phyloP scores from a whole-genome alignment of 2,797 vertebrate species.

The Poeciliopsis presidionis region DNA sequence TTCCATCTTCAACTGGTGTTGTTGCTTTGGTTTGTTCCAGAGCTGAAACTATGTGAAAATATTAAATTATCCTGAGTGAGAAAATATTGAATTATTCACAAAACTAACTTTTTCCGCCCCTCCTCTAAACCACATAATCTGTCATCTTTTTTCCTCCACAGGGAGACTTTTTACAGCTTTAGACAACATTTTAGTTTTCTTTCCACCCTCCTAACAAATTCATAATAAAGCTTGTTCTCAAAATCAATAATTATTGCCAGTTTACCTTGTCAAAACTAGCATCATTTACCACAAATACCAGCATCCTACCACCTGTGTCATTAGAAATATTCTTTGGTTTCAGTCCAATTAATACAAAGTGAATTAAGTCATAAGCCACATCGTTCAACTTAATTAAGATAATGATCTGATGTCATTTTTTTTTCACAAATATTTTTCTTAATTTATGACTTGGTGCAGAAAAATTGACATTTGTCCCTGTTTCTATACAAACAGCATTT shows the following conservation, averaged over 20 bases:
- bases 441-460: slow-evolving; percentile 16
- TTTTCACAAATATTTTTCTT: slow-evolving; percentile 22
- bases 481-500: slow-evolving; percentile 22
- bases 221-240: slow-evolving; percentile 9
- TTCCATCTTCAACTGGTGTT: background rate
- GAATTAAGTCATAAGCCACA: slow-evolving; percentile 22
- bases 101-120: background rate
- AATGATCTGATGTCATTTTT: slow-evolving; percentile 15
- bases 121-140: slow-evolving; percentile 1
- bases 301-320: slow-evolving; percentile 15
- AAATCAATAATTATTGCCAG: slow-evolving; percentile 10
- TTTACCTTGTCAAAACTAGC: slow-evolving; percentile 17
- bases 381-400: slow-evolving; percentile 25
- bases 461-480: slow-evolving; percentile 23
- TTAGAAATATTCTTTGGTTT: slow-evolving; percentile 8
- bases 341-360: slow-evolving; percentile 21
- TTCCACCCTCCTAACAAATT: slow-evolving; percentile 9
- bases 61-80: slow-evolving; percentile 28
- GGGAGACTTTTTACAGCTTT: background rate
- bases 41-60: slow-evolving; percentile 19
- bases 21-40: background rate
- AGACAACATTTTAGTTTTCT: slow-evolving; percentile 2
- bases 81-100: slow-evolving; percentile 9
- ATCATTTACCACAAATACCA: slow-evolving; percentile 22
- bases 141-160: background rate